Evolutionary conservation across 2,113 vertebrate genomes (phyloP), one percentile per base, ranked within the genome.

Genomic region (Probosciger aterrimus): DNA sequence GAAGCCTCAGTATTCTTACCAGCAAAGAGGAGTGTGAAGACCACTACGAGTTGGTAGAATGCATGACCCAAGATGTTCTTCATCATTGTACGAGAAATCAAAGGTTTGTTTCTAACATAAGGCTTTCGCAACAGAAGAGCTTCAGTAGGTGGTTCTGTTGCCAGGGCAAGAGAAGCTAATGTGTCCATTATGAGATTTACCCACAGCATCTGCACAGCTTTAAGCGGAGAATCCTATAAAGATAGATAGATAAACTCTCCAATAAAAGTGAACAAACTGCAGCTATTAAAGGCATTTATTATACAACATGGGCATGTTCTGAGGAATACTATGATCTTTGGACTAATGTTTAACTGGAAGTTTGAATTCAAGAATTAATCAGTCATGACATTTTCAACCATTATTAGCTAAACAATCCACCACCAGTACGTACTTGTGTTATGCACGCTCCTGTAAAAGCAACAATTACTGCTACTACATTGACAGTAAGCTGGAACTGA

Each of bases 101-200:
- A 98, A 86, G 99, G 99, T 98, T 99, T 99, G 97, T 99, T 99
- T 97, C 99, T 99, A 87, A 99, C 99, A 43, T 99, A 99, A 62
- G 99, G 99, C 97, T 99, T 99, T 93, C 99, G 97, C 70, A 99
- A 98, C 95, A 99, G 98, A 90, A 99, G 98, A 59, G 99, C 98
- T 95, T 99, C 99, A 14, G 99, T 99, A 55, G 99, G 99, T 64
- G 99, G 99, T 96, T 99, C 99, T 11, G 99, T 99, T 93, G 99
- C 99, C 98, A 99, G 97, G 80, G 99, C 99, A 93, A 99, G 98
- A 30, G 99, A 99, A 85, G 99, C 99, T 76, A 99, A 98, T 3
- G 99, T 99, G 96, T 99, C 99, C 99, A 99, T 99, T 92, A 99
- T 99, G 91, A 99, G 98, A 97, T 99, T 99, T 92, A 99, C 99